Conservation (phyloP, 1,140 invertebrate genomes). For the Drosophila arizonae region DNA sequence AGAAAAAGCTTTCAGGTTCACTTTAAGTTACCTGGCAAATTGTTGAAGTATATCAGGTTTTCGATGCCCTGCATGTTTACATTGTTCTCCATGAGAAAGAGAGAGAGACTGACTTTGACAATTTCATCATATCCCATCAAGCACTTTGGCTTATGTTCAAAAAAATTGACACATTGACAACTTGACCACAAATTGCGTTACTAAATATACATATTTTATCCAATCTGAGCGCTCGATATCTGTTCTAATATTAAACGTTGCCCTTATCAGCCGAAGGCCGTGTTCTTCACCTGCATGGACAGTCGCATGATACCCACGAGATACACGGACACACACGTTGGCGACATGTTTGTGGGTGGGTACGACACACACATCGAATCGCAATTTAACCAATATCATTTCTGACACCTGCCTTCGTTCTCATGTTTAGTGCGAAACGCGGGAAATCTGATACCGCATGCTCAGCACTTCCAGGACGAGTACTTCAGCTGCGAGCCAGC, state of each 20-base stretch:
- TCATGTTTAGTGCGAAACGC: slow-evolving; percentile 92
- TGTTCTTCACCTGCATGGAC: slow-evolving; percentile 99
- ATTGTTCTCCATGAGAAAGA: slow-evolving; percentile 38
- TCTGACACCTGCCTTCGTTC: slow-evolving; percentile 37
- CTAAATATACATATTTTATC: slow-evolving; percentile 42
- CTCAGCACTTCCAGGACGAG: slow-evolving; percentile 93
- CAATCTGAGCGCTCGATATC: slow-evolving; percentile 18
- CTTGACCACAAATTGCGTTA: slow-evolving; percentile 19
- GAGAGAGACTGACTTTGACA: slow-evolving; percentile 20
- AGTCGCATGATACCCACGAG: slow-evolving; percentile 97
- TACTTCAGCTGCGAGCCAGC: slow-evolving; percentile 96
- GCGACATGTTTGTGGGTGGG: slow-evolving; percentile 98
- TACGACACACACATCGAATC: slow-evolving; percentile 22
- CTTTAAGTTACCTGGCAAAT: background rate
- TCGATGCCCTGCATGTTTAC: background rate
- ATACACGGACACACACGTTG: slow-evolving; percentile 97
- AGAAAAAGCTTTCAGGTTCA: too few relatives aligned
- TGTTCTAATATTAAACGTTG: slow-evolving; percentile 48
- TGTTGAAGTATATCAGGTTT: background rate
- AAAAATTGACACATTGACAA: slow-evolving; percentile 42
- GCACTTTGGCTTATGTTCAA: slow-evolving; percentile 55
- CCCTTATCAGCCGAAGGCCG: slow-evolving; percentile 91
- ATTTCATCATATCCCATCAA: slow-evolving; percentile 11
- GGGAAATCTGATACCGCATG: slow-evolving; percentile 95
- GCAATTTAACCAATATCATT: slow-evolving; percentile 12